Evolutionary conservation across 2,113 vertebrate genomes (phyloP), one percentile per base, ranked within the genome.

Genomic region (Paradisaea rubra): DNA sequence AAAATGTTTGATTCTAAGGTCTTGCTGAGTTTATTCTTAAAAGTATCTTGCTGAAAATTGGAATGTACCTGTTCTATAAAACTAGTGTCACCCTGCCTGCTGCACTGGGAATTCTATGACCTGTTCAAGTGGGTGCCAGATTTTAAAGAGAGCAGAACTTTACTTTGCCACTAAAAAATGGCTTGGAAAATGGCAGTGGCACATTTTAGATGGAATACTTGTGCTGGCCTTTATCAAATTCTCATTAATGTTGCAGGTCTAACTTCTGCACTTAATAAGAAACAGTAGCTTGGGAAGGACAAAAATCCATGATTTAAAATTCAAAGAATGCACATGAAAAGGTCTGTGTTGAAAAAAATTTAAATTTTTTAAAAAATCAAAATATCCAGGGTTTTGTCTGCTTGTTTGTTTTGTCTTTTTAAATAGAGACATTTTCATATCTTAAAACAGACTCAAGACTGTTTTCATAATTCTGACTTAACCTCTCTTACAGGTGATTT

Each of bases 311-410:
- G 1, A 27, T 41, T 21, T 50, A 59, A 50, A 68, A 64, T 80
- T 42, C 8, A 65, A 47, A 72, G 23, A 72, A 54, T 39, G 9
- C 20, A 30, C 3, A 33, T 22, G 7, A 50, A 76, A 71, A 64
- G 8, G 16, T 39, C 45, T 61, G 2, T 52, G 5, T 72, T 65
- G 9, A n/a, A 28, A 35, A 39, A 42, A 13, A n/a, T 1, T 17
- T 24, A 20, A 12, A 25, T 37, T 24, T 49, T 56, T 45, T 4
- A 53, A 41, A 24, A 44, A 53, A 11, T 7, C 1, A 52, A 30
- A 24, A 30, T 19, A 10, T 39, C 6, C 1, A 15, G 3, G 12
- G 10, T 7, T 6, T 69, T 66, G 35, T 30, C 12, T 10, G 0
- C 15, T 25, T 13, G 33, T 30, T 80, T 53, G 6, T 30, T 84